Base-by-base conservation (phyloP, 2,113 vertebrate species). In the Murina feae region DNA sequence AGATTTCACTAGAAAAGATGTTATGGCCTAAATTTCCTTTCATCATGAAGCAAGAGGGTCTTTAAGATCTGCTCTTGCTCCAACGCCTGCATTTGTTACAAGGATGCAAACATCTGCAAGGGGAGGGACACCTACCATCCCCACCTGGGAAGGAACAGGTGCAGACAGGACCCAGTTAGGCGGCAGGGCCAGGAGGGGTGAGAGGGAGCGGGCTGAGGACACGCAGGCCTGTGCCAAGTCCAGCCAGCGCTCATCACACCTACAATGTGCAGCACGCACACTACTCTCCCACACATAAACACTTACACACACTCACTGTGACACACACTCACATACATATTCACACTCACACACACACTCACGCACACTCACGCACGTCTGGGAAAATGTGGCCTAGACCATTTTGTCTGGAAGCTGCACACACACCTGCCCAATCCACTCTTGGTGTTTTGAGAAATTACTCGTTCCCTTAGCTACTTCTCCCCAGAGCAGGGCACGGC, bases 321-420 rank as follows among this genome's bases (percentile, higher is more conserved):
- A n/a, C n/a, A 30, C 9, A 13, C 0, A 21, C 32, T 10, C 20
- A 9, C 7, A 4, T 0, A 11, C 32, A 25, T 20, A 25, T 20
- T 18, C 35, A 66, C 78, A 75, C 49, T 44, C 58, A 53, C 18
- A 44, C 47, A 63, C 30, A 17, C 60, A 28, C 9, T 17, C 20
- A 78, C 35, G n/a, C n/a, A n/a, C n/a, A n/a, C n/a, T n/a, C n/a
- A 71, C 16, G 28, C 58, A 63, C 7, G 55, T 9, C 9, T 4
- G 12, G 11, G 72, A 35, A 90, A 55, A 25, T 35, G 23, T 25
- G 74, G 58, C 58, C 82, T 39, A 39, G 4, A 28, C 55, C 32
- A n/a, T 25, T 60, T 53, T 71, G 47, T 21, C 51, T 71, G 58
- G n/a, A 74, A 66, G 42, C 6, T 63, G 21, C 25, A 12, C n/a